Evolutionary conservation across 2,113 vertebrate genomes (phyloP).

Genomic region (Pluvianellus socialis): DNA sequence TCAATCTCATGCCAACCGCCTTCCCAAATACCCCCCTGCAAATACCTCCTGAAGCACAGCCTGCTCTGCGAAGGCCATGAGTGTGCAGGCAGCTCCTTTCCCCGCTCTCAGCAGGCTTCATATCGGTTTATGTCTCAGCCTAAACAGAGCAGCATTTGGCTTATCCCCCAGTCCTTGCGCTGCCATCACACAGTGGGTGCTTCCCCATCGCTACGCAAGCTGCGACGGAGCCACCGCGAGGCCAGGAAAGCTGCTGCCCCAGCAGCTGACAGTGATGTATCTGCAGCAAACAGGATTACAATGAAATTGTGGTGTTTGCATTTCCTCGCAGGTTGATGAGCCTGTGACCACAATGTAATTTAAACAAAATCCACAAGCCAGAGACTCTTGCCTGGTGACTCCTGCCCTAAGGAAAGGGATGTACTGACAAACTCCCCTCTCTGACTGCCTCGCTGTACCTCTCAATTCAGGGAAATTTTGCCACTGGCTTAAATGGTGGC

Average conservation of each 20-base stretch:
- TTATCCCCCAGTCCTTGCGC: neutral
- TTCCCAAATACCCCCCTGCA: neutral
- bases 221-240: rapidly evolving
- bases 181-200: neutral
- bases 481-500: neutral
- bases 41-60: neutral
- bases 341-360: neutral
- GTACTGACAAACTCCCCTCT: neutral
- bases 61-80: rapidly evolving
- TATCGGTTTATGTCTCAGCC: rapidly evolving
- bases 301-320: neutral
- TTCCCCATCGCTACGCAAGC: neutral
- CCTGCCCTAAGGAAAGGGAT: neutral
- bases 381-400: neutral
- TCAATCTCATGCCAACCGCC: neutral
- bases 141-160: neutral
- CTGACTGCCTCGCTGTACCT: neutral
- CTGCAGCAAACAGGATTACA: neutral
- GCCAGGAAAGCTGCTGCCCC: neutral
- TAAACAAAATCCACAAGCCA: neutral
- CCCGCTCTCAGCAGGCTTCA: neutral
- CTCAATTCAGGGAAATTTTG: neutral
- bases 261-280: neutral
- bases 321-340: neutral
- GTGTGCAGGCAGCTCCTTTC: neutral